Conservation (phyloP, 2,113 vertebrate genomes). For the Thymallus thymallus region DNA sequence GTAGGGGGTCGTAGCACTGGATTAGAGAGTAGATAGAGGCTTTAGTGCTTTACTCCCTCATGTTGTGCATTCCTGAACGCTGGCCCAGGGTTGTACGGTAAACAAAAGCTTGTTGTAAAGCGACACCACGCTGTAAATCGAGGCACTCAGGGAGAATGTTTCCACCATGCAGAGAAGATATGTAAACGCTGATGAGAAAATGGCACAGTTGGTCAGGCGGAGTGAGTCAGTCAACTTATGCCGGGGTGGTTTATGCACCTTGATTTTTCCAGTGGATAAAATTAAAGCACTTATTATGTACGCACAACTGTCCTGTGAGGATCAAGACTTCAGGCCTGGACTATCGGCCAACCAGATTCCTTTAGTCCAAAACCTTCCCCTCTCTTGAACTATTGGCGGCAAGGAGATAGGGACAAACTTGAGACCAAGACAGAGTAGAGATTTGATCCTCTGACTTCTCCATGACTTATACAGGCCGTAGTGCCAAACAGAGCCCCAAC, state of each 20-base stretch:
- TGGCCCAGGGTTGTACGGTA: constrained; percentile 62
- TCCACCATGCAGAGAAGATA: constrained; percentile 51
- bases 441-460: constrained; percentile 21
- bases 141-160: constrained; percentile 52
- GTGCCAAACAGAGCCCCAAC: constrained; percentile 1
- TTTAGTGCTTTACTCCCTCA: constrained; percentile 32
- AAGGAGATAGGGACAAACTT: constrained; percentile 9
- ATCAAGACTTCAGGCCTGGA: neutral
- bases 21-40: constrained; percentile 31
- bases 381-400: neutral
- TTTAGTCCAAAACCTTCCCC: neutral
- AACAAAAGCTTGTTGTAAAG: constrained; percentile 67
- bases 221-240: constrained; percentile 18
- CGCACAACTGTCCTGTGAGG: neutral
- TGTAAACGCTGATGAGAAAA: constrained; percentile 45
- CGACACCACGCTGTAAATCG: constrained; percentile 62
- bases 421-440: constrained; percentile 24
- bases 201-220: constrained; percentile 25
- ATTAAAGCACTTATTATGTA: neutral
- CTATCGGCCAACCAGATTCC: neutral
- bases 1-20: constrained; percentile 9
- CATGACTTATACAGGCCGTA: constrained; percentile 51
- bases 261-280: neutral
- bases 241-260: constrained; percentile 4
- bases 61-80: constrained; percentile 66